phyloP scores from a whole-genome alignment of 2,113 vertebrate genomes.

The Alexandromys fortis region DNA sequence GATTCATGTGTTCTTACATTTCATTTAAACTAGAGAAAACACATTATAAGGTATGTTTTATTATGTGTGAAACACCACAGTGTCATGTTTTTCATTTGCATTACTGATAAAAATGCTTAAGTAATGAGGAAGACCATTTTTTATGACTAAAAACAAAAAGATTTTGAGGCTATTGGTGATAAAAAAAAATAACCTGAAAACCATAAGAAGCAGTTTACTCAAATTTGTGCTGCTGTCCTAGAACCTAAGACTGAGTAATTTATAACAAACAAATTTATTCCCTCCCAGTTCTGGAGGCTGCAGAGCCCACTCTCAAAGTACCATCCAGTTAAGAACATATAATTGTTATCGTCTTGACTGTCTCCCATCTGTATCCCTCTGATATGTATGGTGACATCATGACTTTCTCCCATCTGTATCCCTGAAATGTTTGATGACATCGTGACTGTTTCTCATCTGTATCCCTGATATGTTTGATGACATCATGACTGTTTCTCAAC shows the following conservation, averaged over 20 bases:
- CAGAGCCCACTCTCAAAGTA: not conserved
- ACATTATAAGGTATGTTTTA: not conserved
- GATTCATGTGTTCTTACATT: not conserved
- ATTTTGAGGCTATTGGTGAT: not conserved
- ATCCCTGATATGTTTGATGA: too few relatives aligned
- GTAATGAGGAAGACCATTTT: not conserved
- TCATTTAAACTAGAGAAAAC: not conserved
- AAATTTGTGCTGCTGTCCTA: not conserved
- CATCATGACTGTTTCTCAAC: too few relatives aligned
- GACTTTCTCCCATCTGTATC: too few relatives aligned
- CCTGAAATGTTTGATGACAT: too few relatives aligned
- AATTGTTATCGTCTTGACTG: not conserved
- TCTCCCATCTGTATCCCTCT: too few relatives aligned
- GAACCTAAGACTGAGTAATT: not conserved
- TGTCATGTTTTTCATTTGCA: not conserved
- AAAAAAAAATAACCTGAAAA: not conserved
- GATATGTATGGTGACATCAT: too few relatives aligned
- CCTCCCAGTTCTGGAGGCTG: not conserved
- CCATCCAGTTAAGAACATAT: not conserved
- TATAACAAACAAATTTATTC: not conserved
- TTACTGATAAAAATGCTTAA: constrained; percentile 31
- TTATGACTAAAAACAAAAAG: not conserved
- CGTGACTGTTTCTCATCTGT: too few relatives aligned
- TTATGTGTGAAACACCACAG: not conserved
- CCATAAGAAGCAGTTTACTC: not conserved